Percentiles rank a stretch among this genome's conserved stretches.
phyloP scores from a whole-genome alignment of 1,140 invertebrate genomes.

The Drosophila kikkawai region DNA sequence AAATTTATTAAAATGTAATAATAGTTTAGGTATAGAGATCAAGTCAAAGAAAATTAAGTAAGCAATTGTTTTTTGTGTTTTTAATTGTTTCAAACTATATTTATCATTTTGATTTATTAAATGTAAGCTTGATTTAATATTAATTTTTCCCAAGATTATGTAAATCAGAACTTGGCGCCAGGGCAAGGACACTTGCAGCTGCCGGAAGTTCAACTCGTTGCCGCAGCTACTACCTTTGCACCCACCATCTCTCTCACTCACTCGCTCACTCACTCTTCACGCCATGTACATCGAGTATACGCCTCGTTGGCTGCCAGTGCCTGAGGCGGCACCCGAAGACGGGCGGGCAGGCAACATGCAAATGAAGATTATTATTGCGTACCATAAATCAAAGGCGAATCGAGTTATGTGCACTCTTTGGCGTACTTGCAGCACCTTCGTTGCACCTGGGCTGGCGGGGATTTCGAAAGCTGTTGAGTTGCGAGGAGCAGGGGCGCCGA shows the following conservation, averaged over 20 bases:
- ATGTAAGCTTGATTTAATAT: neutral
- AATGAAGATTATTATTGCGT: slow-evolving; percentile 80
- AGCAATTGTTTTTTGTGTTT: no score
- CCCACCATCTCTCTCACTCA: neutral
- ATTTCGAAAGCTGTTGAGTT: slow-evolving; percentile 5
- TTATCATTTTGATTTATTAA: no score
- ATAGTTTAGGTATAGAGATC: neutral
- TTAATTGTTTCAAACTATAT: no score
- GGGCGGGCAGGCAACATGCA: slow-evolving; percentile 53
- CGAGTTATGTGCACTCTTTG: slow-evolving; percentile 73
- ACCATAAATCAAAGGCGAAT: slow-evolving; percentile 77
- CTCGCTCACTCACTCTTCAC: slow-evolving; percentile 2
- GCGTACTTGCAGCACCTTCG: slow-evolving; percentile 57
- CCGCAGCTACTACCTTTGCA: slow-evolving; percentile 22
- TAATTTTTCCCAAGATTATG: neutral
- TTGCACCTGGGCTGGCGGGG: slow-evolving; percentile 32
- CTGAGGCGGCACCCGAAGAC: slow-evolving; percentile 10
- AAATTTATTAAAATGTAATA: neutral
- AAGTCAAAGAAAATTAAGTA: no score
- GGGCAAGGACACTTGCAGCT: slow-evolving; percentile 56
- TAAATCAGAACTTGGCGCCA: slow-evolving; percentile 18
- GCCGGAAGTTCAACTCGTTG: slow-evolving; percentile 71
- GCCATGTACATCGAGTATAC: slow-evolving; percentile 52
- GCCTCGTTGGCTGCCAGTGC: slow-evolving; percentile 46
- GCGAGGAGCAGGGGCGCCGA: neutral